Conservation (phyloP, 2,888 invertebrate genomes). For the Luperina nickerlii region DNA sequence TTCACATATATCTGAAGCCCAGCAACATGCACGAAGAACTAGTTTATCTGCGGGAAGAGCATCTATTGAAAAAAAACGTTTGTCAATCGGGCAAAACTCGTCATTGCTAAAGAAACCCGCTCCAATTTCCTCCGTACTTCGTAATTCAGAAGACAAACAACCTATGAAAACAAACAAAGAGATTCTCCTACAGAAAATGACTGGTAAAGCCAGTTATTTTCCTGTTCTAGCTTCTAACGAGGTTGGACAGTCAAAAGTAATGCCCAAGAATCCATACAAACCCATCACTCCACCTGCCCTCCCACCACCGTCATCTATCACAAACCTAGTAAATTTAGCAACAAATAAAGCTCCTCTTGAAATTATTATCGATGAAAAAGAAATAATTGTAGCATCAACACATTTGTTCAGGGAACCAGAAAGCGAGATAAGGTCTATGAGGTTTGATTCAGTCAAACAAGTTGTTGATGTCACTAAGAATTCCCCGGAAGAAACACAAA, state of each 20-base stretch:
- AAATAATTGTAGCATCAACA: constrained; percentile 50
- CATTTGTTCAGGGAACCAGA: constrained; percentile 61
- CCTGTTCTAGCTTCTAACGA: neutral
- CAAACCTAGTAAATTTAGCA: constrained; percentile 29
- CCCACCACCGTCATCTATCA: neutral
- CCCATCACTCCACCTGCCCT: neutral
- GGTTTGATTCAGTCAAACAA: constrained; percentile 33
- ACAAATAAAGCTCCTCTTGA: constrained; percentile 40
- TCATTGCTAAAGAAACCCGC: constrained; percentile 14
- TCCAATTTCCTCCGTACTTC: neutral
- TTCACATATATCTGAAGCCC: constrained; percentile 28
- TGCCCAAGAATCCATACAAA: neutral
- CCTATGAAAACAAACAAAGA: constrained; percentile 17
- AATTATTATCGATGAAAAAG: constrained; percentile 57
- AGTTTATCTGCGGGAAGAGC: constrained; percentile 21
- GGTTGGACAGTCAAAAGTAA: constrained; percentile 2
- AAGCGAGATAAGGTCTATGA: constrained; percentile 56
- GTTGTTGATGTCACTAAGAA: neutral
- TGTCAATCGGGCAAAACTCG: constrained; percentile 33
- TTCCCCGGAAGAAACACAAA: constrained; percentile 23
- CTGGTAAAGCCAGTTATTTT: constrained; percentile 4
- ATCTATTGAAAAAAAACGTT: constrained; percentile 36
- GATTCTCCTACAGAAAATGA: neutral
- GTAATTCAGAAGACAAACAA: constrained; percentile 40
- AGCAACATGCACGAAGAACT: constrained; percentile 24